Conservation (phyloP, 2,113 vertebrate genomes). For the Nanger granti region DNA sequence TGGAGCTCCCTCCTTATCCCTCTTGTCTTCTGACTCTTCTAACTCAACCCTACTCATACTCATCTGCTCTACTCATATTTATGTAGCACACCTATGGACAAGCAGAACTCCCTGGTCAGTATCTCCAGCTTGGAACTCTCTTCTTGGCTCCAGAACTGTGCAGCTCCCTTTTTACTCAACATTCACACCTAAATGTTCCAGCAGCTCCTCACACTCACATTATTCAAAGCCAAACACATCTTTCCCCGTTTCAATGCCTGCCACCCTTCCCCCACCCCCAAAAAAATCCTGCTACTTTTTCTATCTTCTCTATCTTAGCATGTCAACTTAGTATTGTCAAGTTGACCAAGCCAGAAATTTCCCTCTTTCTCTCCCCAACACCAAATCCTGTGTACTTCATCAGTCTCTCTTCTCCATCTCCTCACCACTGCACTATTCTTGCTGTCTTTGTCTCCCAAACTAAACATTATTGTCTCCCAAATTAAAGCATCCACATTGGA, state of each 20-base stretch:
- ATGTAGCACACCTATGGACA: not conserved
- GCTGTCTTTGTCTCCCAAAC: not conserved
- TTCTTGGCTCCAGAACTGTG: not conserved
- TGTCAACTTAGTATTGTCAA: not conserved
- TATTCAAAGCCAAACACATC: not conserved
- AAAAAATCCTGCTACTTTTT: not conserved
- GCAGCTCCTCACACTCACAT: not conserved
- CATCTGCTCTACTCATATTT: not conserved
- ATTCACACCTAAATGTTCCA: not conserved
- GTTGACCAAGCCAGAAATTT: not conserved
- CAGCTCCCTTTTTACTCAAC: not conserved
- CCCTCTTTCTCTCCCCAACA: not conserved
- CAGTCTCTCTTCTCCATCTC: not conserved
- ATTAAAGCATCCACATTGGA: not conserved
- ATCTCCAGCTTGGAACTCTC: not conserved
- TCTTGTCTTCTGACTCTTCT: not conserved
- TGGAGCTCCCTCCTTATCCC: not conserved
- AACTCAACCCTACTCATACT: not conserved
- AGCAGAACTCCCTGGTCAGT: not conserved
- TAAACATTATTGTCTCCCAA: not conserved
- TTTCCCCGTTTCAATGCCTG: not conserved
- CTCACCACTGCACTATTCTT: not conserved
- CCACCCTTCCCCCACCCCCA: fast-evolving
- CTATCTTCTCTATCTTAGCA: not conserved
- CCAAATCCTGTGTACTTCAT: not conserved